A percentile compares a stretch with the other conserved stretches of the same genome.
phyloP scores from a whole-genome alignment of 2,888 invertebrate species.

The Escarpia spicata region DNA sequence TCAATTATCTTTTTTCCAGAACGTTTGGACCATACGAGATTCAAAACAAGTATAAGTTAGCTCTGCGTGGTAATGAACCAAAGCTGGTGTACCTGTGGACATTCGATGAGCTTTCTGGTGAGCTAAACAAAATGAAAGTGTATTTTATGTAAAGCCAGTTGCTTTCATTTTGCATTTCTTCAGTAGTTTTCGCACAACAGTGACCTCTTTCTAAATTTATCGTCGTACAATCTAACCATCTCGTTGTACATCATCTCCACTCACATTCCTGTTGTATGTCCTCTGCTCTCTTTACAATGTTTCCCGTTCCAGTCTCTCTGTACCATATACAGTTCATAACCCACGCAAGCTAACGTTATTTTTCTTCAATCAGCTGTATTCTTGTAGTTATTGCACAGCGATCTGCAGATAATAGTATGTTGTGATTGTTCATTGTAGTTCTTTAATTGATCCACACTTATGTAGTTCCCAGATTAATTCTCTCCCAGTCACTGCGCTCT shows the following conservation, averaged over 20 bases:
- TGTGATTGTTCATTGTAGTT: background rate
- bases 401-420: background rate
- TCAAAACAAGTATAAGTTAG: background rate
- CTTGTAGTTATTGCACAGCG: too few relatives aligned
- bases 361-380: too few relatives aligned
- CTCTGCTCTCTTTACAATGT: background rate
- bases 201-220: background rate
- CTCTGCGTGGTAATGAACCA: background rate
- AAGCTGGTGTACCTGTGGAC: background rate
- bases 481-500: too few relatives aligned
- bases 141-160: background rate
- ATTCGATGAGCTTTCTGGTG: background rate
- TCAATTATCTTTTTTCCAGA: background rate
- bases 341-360: background rate
- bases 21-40: background rate
- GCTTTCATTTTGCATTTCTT: background rate
- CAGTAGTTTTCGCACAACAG: background rate
- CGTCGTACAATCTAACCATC: background rate
- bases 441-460: background rate
- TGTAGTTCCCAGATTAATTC: background rate
- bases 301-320: background rate
- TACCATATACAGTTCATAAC: background rate
- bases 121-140: background rate
- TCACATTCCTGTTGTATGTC: background rate
- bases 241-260: too few relatives aligned